Evolutionary conservation across 2,113 vertebrate genomes (phyloP).

Genomic region (Notothenia rossii): DNA sequence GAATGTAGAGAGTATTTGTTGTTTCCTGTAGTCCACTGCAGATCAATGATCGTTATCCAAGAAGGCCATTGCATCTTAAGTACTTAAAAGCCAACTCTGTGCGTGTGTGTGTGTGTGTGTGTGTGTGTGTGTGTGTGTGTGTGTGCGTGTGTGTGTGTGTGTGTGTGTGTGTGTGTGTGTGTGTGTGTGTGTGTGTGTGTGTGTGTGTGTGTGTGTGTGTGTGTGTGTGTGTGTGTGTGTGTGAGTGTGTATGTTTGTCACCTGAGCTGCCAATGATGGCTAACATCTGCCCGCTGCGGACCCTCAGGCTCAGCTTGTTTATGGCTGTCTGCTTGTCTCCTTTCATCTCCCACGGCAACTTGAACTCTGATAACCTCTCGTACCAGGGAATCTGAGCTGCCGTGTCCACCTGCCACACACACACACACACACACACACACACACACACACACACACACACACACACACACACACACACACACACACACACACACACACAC

Average conservation of each 20-base stretch:
- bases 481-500: too few species aligned
- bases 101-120: not conserved
- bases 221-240: too few species aligned
- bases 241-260: constrained; percentile 59
- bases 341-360: constrained; percentile 88
- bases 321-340: constrained; percentile 85
- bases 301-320: constrained; percentile 89
- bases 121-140: too few species aligned
- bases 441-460: too few species aligned
- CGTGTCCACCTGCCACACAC: constrained; percentile 85
- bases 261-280: constrained; percentile 96
- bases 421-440: not conserved
- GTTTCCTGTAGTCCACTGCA: too few species aligned
- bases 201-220: not conserved
- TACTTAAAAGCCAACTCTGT: not conserved
- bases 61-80: not conserved
- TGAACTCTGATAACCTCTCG: constrained; percentile 90
- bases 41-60: not conserved
- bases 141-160: too few species aligned
- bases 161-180: too few species aligned
- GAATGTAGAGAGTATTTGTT: not conserved
- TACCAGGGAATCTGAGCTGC: constrained; percentile 95
- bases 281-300: constrained; percentile 95
- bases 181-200: not conserved
- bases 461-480: too few species aligned